A percentile compares a stretch with the other conserved stretches of the same genome.
Evolutionary conservation across 2,797 vertebrate genomes (phyloP).

Genomic region (Odontamblyopus lacepedii): DNA sequence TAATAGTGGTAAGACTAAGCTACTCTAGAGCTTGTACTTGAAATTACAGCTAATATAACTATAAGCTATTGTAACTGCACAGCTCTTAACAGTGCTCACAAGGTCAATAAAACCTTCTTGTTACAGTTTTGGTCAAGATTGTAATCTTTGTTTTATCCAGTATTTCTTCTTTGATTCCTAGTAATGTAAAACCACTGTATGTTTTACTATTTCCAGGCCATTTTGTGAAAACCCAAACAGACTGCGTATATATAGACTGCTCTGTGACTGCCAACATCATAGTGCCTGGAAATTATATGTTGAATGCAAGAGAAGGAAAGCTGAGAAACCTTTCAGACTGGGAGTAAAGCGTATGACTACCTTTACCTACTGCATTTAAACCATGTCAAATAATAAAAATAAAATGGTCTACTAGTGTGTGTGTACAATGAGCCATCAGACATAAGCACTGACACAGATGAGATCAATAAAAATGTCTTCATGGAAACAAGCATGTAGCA

Average conservation of each 20-base stretch:
- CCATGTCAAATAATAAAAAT: not conserved
- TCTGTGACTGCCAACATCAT: slow-evolving; percentile 55
- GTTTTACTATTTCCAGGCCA: slow-evolving; percentile 41
- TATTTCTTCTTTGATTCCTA: slow-evolving; percentile 11
- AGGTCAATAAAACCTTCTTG: slow-evolving; percentile 70
- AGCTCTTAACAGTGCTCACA: slow-evolving; percentile 62
- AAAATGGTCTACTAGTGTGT: not conserved
- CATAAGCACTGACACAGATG: not conserved
- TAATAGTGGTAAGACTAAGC: slow-evolving; percentile 39
- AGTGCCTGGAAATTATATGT: slow-evolving; percentile 77
- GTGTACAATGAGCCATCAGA: not conserved
- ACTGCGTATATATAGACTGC: slow-evolving; percentile 34
- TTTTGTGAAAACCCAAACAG: slow-evolving; percentile 25
- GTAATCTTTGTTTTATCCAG: slow-evolving; percentile 22
- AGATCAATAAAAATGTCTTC: not conserved
- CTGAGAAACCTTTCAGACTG: slow-evolving; percentile 26
- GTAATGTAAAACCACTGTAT: slow-evolving; percentile 14
- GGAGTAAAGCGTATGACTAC: slow-evolving; percentile 36
- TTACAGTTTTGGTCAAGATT: slow-evolving; percentile 27
- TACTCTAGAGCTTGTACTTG: slow-evolving; percentile 60
- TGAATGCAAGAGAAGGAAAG: slow-evolving; percentile 72
- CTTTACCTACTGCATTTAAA: not conserved
- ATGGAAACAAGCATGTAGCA: too few relatives aligned
- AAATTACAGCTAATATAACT: slow-evolving; percentile 64
- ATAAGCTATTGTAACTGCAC: slow-evolving; percentile 65